Conservation (phyloP, 2,888 invertebrate species). For the Invenusta paracnida region DNA sequence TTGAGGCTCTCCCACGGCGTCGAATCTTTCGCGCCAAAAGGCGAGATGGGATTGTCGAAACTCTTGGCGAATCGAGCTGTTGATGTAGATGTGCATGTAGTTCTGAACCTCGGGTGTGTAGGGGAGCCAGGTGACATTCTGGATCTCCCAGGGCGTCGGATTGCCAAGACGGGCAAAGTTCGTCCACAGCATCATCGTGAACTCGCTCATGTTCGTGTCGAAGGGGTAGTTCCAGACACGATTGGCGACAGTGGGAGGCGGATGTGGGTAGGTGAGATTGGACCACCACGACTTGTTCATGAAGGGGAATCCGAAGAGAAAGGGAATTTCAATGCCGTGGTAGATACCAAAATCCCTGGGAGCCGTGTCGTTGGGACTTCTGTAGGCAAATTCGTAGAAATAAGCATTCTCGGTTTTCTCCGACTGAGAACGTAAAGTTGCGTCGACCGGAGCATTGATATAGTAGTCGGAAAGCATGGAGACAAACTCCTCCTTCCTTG, state of each 20-base stretch:
- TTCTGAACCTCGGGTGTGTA: conserved; percentile 38
- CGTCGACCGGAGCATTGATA: conserved; percentile 30
- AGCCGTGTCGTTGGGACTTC: conserved; percentile 37
- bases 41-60: conserved; percentile 43
- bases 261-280: conserved; percentile 25
- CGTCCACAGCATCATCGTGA: conserved; percentile 42
- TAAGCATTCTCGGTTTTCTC: conserved; percentile 31
- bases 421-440: conserved; percentile 32
- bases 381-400: conserved; percentile 44
- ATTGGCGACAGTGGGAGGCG: conserved; percentile 1
- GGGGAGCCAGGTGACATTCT: conserved; percentile 43
- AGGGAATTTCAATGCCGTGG: conserved; percentile 43
- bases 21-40: conserved; percentile 42
- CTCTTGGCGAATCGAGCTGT: conserved; percentile 32
- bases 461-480: conserved; percentile 39
- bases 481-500: conserved; percentile 44
- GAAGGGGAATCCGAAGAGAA: conserved; percentile 42
- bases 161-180: conserved; percentile 43
- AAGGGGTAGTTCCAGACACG: conserved; percentile 36
- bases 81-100: conserved; percentile 44
- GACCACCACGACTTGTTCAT: conserved; percentile 39
- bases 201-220: conserved; percentile 44
- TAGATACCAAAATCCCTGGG: conserved; percentile 41
- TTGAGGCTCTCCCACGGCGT: conserved; percentile 36
- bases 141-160: conserved; percentile 44